These are phyloP conservation scores for Zeus faber DNA, from an alignment of 2,113 vertebrate genomes.

Conservation along the genomic window DNA sequence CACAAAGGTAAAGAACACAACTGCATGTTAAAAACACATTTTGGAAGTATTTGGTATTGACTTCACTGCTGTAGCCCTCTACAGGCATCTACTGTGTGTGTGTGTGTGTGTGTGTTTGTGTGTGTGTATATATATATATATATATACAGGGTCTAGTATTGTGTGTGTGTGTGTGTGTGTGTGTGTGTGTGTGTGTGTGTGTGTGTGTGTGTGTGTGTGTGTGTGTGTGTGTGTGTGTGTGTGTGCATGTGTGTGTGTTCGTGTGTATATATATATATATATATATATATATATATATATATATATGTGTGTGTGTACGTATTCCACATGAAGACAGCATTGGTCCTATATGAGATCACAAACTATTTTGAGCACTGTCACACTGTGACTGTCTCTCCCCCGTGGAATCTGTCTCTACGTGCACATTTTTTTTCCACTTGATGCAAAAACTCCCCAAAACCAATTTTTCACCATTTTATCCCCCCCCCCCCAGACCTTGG, in stretches of 20 bases:
- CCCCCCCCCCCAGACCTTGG: too few species aligned
- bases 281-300: not conserved
- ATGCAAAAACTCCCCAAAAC: not conserved
- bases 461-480: not conserved
- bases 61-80: too few species aligned
- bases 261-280: not conserved
- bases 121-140: conserved; percentile 2
- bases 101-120: conserved; percentile 13
- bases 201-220: not conserved
- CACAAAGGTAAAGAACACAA: too few species aligned
- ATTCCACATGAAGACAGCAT: not conserved
- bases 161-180: not conserved
- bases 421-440: not conserved
- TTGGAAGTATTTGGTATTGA: too few species aligned
- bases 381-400: too few species aligned
- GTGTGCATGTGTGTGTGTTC: not conserved
- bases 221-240: conserved; percentile 16
- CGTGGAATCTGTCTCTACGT: too few species aligned
- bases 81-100: too few species aligned
- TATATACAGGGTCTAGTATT: too few species aligned
- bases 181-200: not conserved
- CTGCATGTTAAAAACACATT: too few species aligned
- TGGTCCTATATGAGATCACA: not conserved
- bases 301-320: not conserved
- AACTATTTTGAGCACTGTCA: not conserved